A percentile compares a stretch with the other conserved stretches of the same genome.
These are phyloP conservation scores for Rhipidura dahli DNA, from an alignment of 2,113 vertebrate species.

Conservation along the genomic window DNA sequence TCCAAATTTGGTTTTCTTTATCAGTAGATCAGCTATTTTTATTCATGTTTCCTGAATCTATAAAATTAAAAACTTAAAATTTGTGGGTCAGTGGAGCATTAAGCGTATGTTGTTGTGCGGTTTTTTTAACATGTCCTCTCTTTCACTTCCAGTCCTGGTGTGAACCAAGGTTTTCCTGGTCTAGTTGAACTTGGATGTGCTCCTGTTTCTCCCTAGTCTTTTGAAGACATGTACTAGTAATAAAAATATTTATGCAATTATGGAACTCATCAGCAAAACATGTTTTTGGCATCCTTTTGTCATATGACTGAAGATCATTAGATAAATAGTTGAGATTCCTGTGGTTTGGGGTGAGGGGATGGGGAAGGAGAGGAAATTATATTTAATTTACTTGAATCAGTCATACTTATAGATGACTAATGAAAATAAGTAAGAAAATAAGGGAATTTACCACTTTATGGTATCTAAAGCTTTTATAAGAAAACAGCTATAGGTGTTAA, in stretches of 20 bases:
- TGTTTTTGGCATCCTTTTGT: background rate
- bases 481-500: background rate
- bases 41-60: background rate
- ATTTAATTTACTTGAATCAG: background rate
- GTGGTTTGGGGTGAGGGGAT: too few relatives aligned
- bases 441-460: background rate
- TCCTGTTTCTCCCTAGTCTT: background rate
- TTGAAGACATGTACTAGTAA: background rate
- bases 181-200: background rate
- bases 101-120: rapidly evolving
- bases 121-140: background rate
- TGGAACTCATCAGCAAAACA: background rate
- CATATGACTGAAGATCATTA: background rate
- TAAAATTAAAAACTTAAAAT: background rate
- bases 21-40: background rate
- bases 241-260: background rate
- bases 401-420: background rate
- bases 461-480: background rate
- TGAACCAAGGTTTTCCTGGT: background rate
- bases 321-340: background rate
- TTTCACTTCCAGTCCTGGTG: background rate
- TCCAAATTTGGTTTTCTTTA: background rate
- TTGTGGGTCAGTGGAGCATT: background rate
- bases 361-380: background rate
- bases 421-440: background rate